Percentiles rank a stretch among this genome's conserved stretches.
phyloP scores from a whole-genome alignment of 1,140 invertebrate species.

The Drosophila setifemur region DNA sequence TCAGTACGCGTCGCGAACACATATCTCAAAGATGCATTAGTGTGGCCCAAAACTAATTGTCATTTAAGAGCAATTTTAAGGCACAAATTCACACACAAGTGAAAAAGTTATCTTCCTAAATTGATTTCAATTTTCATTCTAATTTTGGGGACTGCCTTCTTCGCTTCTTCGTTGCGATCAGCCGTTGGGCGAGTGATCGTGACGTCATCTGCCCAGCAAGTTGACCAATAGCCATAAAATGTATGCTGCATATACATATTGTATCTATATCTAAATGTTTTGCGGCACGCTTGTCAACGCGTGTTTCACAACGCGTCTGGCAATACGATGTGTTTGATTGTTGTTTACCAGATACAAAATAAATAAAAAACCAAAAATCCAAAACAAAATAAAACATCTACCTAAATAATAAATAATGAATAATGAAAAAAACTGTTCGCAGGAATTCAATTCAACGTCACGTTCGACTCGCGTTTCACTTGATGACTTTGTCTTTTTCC shows the following conservation, averaged over 20 bases:
- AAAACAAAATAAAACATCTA: neutral
- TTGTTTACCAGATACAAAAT: slow-evolving; percentile 33
- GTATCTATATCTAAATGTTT: slow-evolving; percentile 6
- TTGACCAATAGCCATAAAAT: slow-evolving; percentile 19
- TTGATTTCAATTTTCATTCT: slow-evolving; percentile 44
- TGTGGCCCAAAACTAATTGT: slow-evolving; percentile 39
- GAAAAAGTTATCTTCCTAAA: slow-evolving; percentile 44
- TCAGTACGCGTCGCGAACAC: slow-evolving; percentile 35
- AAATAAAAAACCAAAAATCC: neutral
- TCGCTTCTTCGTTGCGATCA: slow-evolving; percentile 46
- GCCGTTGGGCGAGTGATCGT: slow-evolving; percentile 64
- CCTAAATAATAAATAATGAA: slow-evolving; percentile 20
- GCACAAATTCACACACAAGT: slow-evolving; percentile 38
- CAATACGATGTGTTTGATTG: slow-evolving; percentile 27
- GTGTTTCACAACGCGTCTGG: slow-evolving; percentile 20
- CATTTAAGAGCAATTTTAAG: slow-evolving; percentile 63
- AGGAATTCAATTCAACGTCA: slow-evolving; percentile 73
- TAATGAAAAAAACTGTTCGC: slow-evolving; percentile 28
- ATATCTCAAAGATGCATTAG: slow-evolving; percentile 47
- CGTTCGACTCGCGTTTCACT: slow-evolving; percentile 62
- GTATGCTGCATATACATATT: slow-evolving; percentile 19
- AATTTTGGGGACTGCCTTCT: slow-evolving; percentile 23
- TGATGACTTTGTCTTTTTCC: slow-evolving; percentile 43
- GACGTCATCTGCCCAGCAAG: slow-evolving; percentile 51
- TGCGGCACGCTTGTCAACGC: slow-evolving; percentile 35